Evolutionary conservation across 2,888 invertebrate genomes (phyloP).

Genomic region (Caenorhabditis macrosperma): DNA sequence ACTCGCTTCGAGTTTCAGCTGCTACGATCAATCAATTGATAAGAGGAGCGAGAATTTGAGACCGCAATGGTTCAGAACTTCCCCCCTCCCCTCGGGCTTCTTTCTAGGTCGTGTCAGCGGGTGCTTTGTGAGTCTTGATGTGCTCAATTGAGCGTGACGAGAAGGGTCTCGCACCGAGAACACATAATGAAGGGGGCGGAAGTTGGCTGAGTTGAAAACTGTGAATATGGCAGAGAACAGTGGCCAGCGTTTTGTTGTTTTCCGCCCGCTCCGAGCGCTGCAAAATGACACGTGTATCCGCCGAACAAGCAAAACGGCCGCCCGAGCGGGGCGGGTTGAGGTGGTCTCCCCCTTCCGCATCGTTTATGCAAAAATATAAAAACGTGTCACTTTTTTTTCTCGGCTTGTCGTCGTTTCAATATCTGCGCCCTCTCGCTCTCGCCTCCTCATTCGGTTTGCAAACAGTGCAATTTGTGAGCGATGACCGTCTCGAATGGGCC

Average conservation of each 20-base stretch:
- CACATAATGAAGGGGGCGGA: neutral
- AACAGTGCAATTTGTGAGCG: slow-evolving; percentile 33
- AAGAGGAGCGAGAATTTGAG: neutral
- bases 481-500: neutral
- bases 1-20: slow-evolving; percentile 4
- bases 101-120: neutral
- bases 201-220: neutral
- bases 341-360: neutral
- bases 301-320: neutral
- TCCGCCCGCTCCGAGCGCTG: too few species aligned
- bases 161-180: neutral
- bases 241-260: neutral
- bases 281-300: neutral
- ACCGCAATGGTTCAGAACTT: too few species aligned
- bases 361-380: slow-evolving; percentile 25
- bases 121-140: neutral
- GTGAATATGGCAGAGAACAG: neutral
- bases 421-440: slow-evolving; percentile 7
- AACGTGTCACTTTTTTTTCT: slow-evolving; percentile 41
- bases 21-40: neutral
- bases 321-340: neutral
- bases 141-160: slow-evolving; percentile 49
- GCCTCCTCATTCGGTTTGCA: slow-evolving; percentile 9
- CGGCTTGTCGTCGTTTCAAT: neutral
- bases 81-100: too few species aligned